A percentile compares a stretch with the other conserved stretches of the same genome.
These are phyloP conservation scores for Mallateleia sp. DNA, from an alignment of 2,888 invertebrate species.

Conservation along the genomic window DNA sequence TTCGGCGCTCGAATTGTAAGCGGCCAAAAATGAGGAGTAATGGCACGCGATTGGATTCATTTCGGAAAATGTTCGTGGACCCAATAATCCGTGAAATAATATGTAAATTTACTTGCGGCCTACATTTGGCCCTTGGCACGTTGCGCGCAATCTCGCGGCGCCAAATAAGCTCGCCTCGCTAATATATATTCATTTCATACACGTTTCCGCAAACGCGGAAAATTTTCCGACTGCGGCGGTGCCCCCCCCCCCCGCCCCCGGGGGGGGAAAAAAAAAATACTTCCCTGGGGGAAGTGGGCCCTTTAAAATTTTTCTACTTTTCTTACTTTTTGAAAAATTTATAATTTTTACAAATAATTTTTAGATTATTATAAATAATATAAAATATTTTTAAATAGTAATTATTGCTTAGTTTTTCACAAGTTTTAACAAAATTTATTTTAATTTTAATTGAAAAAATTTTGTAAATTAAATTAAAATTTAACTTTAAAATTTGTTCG, in stretches of 20 bases:
- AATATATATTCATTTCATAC: slow-evolving; percentile 73
- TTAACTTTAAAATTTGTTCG: no score
- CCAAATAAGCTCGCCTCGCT: slow-evolving; percentile 34
- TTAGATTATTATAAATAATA: no score
- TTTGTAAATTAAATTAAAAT: no score
- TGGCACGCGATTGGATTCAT: slow-evolving; percentile 27
- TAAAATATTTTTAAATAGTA: no score
- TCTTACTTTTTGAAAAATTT: no score
- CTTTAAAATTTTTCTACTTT: no score
- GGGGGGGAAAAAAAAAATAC: no score
- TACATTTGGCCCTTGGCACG: slow-evolving; percentile 62
- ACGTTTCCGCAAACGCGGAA: slow-evolving; percentile 22
- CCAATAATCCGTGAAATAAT: slow-evolving; percentile 72
- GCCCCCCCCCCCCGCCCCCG: background rate
- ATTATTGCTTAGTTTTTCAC: no score
- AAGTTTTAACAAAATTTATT: no score
- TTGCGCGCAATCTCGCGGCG: slow-evolving; percentile 44
- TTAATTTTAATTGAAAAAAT: no score
- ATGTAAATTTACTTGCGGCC: slow-evolving; percentile 60
- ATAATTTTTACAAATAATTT: no score
- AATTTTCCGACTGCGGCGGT: slow-evolving; percentile 12
- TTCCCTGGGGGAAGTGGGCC: no score
- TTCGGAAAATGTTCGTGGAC: slow-evolving; percentile 27
- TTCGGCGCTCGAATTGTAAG: slow-evolving; percentile 16
- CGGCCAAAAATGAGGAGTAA: slow-evolving; percentile 36